phyloP scores from a whole-genome alignment of 2,888 invertebrate genomes.

The Thereva unica region DNA sequence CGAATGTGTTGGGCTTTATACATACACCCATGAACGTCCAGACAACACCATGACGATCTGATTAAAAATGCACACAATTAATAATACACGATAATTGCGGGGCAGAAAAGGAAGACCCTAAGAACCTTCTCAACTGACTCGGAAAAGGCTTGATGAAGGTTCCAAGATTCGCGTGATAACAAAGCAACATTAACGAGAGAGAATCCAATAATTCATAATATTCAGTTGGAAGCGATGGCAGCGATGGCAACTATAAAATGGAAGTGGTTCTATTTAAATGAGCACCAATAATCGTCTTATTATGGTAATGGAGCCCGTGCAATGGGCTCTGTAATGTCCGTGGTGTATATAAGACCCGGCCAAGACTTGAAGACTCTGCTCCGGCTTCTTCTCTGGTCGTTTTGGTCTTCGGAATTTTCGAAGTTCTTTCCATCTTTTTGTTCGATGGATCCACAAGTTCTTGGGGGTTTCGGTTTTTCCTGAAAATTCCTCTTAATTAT shows the following conservation, averaged over 20 bases:
- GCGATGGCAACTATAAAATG: conserved; percentile 9
- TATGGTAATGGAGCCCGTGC: conserved; percentile 41
- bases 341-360: conserved; percentile 6
- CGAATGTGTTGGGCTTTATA: background rate
- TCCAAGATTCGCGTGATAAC: conserved; percentile 40
- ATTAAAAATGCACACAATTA: conserved; percentile 42
- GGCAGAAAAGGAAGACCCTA: conserved; percentile 34
- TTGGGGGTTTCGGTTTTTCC: conserved; percentile 7
- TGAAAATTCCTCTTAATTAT: conserved; percentile 43
- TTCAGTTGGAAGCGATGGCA: conserved; percentile 4
- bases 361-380: background rate
- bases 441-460: background rate
- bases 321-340: conserved; percentile 13
- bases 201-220: conserved; percentile 41
- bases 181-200: conserved; percentile 40
- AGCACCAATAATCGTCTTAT: conserved; percentile 45
- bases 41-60: conserved; percentile 39
- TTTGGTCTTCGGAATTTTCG: conserved; percentile 17
- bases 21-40: background rate
- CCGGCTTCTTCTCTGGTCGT: background rate
- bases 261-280: conserved; percentile 43
- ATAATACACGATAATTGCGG: conserved; percentile 43
- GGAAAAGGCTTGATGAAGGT: conserved; percentile 27
- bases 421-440: conserved; percentile 15
- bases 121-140: conserved; percentile 13